Percentiles rank a stretch among this genome's conserved stretches.
Conservation (phyloP, 2,797 vertebrate genomes). For the Syngnathus acus region DNA sequence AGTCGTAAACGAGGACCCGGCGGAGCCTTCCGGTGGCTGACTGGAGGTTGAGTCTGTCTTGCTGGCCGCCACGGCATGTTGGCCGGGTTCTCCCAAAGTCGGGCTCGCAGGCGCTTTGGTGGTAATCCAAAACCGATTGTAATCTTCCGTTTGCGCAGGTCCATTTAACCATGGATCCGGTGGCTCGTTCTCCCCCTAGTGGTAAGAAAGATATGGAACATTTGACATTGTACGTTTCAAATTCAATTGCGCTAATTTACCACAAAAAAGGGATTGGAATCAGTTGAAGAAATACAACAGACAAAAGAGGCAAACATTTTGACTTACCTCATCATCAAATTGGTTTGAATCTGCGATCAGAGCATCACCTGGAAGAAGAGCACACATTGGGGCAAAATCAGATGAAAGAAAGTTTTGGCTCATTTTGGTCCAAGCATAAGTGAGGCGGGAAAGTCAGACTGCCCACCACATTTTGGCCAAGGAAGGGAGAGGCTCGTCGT, state of each 20-base stretch:
- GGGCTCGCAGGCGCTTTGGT: slow-evolving; percentile 32
- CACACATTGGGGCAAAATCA: slow-evolving; percentile 39
- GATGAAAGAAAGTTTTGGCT: background rate
- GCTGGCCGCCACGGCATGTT: slow-evolving; percentile 49
- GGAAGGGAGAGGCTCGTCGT: background rate
- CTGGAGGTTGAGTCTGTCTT: slow-evolving; percentile 10
- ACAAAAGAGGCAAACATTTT: background rate
- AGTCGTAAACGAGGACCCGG: slow-evolving; percentile 6
- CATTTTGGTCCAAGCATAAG: background rate
- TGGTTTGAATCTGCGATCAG: slow-evolving; percentile 73
- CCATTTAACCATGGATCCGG: slow-evolving; percentile 41
- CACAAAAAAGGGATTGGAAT: background rate
- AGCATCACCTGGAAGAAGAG: slow-evolving; percentile 75
- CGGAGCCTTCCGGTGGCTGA: slow-evolving; percentile 21
- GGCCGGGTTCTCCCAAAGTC: slow-evolving; percentile 42
- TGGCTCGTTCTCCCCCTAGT: slow-evolving; percentile 19
- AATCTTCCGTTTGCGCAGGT: slow-evolving; percentile 31
- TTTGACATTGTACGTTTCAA: background rate
- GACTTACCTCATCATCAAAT: slow-evolving; percentile 63
- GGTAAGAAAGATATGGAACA: background rate
- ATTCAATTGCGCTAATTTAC: background rate
- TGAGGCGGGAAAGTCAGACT: background rate
- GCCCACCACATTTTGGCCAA: background rate
- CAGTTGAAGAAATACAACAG: too few species aligned
- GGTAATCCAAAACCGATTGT: slow-evolving; percentile 25